Evolutionary conservation across 2,797 vertebrate species (phyloP), one percentile per base, ranked within the genome.

Genomic region (Pampus argenteus): DNA sequence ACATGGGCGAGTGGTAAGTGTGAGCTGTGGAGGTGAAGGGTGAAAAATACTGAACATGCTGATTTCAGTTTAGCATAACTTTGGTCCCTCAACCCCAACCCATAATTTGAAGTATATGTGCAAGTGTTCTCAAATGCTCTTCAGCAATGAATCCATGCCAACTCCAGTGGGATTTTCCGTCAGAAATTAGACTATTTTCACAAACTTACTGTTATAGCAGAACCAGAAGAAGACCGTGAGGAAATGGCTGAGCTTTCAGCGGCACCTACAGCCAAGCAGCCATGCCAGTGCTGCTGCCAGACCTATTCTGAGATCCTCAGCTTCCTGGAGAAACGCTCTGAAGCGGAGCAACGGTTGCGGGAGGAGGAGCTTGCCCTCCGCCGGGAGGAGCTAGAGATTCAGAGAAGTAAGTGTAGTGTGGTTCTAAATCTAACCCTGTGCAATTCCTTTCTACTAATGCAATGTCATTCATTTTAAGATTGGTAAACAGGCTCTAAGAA

Each of bases 241-340:
- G 92, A 89, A 13, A 64, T 90, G 36, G 71, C 69, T 0, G 91
- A 92, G 45, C 81, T 92, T 17, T 86, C 88, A 2, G 71, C 89
- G 0, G 92, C 91, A 0, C 91, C 91, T 23, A 92, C 81, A 23
- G 92, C 93, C 66, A 95, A 95, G 79, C 88, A 73, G 2, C 89
- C 94, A 0, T 95, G 94, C 79, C 94, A 95, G 86, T 95, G 95
- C 72, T 95, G 95, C 93, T 95, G 94, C 79, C 94, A 94, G 82
- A 95, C 93, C 3, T 95, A 95, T 88, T 94, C 95, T 0, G 94
- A 95, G 82, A 95, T 95, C 47, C 90, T 95, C 74, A 95, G 93
- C 79, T 95, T 95, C 83, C 83, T 95, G 83, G 94, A 95, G 83
- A 94, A 94, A 83, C 94, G 95, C 44, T 94, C 94, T 0, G 94